phyloP scores from a whole-genome alignment of 2,888 invertebrate genomes.

The Elmis aenea region DNA sequence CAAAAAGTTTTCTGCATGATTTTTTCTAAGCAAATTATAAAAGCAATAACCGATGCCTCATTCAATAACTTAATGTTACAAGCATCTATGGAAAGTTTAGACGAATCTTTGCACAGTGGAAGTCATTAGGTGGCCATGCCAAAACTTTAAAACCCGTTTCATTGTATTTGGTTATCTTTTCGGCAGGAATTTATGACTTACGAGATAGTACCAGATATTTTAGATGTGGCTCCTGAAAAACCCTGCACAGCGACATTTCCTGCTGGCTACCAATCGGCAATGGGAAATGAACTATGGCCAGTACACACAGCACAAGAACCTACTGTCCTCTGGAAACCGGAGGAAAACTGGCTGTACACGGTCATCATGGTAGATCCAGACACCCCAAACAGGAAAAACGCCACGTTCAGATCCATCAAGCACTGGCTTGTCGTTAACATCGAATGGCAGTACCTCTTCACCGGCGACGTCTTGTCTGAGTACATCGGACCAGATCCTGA shows the following conservation, averaged over 20 bases:
- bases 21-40: too few species aligned
- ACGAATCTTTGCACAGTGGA: too few species aligned
- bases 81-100: too few species aligned
- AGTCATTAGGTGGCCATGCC: too few species aligned
- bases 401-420: neutral
- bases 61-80: too few species aligned
- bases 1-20: too few species aligned
- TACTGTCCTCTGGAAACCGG: neutral
- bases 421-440: slow-evolving; percentile 5
- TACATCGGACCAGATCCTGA: slow-evolving; percentile 1
- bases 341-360: slow-evolving; percentile 1
- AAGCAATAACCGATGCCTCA: too few species aligned
- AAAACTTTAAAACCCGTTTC: too few species aligned
- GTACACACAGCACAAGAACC: neutral
- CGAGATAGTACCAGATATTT: neutral
- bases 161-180: too few species aligned
- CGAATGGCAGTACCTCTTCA: neutral
- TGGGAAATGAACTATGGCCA: slow-evolving; percentile 1
- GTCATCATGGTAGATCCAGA: slow-evolving; percentile 5
- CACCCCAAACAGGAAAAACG: neutral
- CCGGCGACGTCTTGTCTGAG: neutral
- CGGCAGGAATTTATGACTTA: slow-evolving; percentile 1
- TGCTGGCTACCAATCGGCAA: neutral
- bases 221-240: neutral
- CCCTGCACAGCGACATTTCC: neutral